phyloP scores from a whole-genome alignment of 2,797 vertebrate genomes.

The Acanthopagrus latus region DNA sequence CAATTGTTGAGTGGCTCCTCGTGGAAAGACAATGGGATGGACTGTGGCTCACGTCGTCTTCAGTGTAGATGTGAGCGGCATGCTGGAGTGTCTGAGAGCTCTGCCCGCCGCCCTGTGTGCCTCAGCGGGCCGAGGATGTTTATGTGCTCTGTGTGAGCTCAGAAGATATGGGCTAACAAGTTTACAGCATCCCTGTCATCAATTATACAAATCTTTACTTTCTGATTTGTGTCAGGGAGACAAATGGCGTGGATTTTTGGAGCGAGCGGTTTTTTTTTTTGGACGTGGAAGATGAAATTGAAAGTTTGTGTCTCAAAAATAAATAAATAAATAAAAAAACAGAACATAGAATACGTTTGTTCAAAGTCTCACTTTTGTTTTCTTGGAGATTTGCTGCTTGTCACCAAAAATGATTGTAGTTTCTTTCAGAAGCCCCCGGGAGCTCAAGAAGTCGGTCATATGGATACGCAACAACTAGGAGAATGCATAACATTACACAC shows the following conservation, averaged over 20 bases:
- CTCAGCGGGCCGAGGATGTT: conserved; percentile 54
- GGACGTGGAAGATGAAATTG: conserved; percentile 8
- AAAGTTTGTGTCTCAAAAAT: conserved; percentile 21
- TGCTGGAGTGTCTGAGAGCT: conserved; percentile 29
- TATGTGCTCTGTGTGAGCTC: conserved; percentile 88
- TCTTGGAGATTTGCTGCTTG: conserved; percentile 48
- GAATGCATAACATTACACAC: conserved; percentile 61
- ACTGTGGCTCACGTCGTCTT: conserved; percentile 5
- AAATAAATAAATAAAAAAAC: neutral
- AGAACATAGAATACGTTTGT: neutral
- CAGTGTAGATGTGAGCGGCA: conserved; percentile 43
- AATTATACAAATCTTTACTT: conserved; percentile 94
- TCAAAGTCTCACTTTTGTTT: conserved; percentile 60
- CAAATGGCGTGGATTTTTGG: conserved; percentile 89
- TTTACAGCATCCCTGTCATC: conserved; percentile 94
- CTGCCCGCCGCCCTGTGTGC: conserved; percentile 58
- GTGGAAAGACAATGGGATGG: conserved; percentile 21
- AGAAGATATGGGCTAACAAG: conserved; percentile 93
- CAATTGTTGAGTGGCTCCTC: conserved; percentile 33
- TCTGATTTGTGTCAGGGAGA: conserved; percentile 99
- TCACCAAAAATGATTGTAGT: conserved; percentile 50
- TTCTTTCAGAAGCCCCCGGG: conserved; percentile 46
- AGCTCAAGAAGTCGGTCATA: conserved; percentile 73
- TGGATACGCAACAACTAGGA: conserved; percentile 53
- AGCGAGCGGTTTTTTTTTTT: conserved; percentile 85